Percentiles rank a stretch among this genome's conserved stretches.
phyloP scores from a whole-genome alignment of 2,888 invertebrate genomes.

The Ceriagrion tenellum region DNA sequence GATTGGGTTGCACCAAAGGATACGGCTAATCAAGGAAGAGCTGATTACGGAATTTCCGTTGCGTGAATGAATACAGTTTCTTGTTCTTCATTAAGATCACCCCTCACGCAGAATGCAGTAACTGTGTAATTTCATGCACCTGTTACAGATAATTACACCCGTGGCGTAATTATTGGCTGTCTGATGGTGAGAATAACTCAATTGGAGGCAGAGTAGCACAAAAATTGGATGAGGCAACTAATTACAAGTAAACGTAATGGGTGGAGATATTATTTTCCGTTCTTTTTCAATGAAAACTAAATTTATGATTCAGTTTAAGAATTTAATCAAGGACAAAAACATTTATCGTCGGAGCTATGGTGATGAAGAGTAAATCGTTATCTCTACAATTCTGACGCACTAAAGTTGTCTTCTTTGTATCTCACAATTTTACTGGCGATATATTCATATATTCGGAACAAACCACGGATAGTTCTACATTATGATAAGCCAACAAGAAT shows the following conservation, averaged over 20 bases:
- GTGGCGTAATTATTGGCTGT: not conserved
- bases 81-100: not conserved
- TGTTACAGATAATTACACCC: not conserved
- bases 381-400: too few relatives aligned
- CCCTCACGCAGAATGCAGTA: conserved; percentile 3
- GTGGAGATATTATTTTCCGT: not conserved
- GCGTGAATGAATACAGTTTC: not conserved
- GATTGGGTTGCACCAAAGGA: conserved; percentile 27
- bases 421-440: too few relatives aligned
- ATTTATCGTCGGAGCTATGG: too few relatives aligned
- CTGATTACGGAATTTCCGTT: conserved; percentile 39
- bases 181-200: not conserved
- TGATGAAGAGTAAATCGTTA: too few relatives aligned
- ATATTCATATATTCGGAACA: too few relatives aligned
- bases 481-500: too few relatives aligned
- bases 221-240: not conserved
- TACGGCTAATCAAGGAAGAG: not conserved
- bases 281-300: not conserved
- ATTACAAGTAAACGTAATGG: not conserved
- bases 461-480: too few relatives aligned
- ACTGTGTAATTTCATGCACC: conserved; percentile 17
- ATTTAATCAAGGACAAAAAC: too few relatives aligned
- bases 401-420: too few relatives aligned
- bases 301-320: not conserved
- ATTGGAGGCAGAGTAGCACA: not conserved